phyloP scores from a whole-genome alignment of 2,888 invertebrate species.

The Erynnis tages region DNA sequence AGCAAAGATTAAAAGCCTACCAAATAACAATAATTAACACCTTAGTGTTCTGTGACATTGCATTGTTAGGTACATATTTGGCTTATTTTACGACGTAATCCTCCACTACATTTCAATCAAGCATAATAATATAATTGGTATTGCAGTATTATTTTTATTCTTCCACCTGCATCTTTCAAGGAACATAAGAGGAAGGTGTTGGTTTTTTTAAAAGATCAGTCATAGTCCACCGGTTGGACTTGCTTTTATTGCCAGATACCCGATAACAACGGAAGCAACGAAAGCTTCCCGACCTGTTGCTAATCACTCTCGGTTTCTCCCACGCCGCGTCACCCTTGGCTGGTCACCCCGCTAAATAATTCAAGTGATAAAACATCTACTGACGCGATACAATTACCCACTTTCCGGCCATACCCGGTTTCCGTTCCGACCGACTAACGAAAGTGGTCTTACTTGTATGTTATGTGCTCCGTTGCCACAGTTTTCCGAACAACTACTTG shows the following conservation, averaged over 20 bases:
- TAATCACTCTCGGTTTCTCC: slow-evolving; percentile 69
- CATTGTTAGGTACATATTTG: too few relatives aligned
- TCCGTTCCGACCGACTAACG: slow-evolving; percentile 40
- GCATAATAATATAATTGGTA: too few relatives aligned
- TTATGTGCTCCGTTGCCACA: slow-evolving; percentile 10
- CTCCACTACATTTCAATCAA: too few relatives aligned
- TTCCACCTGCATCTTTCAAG: too few relatives aligned
- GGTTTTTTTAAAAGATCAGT: too few relatives aligned
- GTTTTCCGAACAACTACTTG: not conserved
- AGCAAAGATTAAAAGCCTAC: too few relatives aligned
- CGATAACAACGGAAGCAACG: not conserved
- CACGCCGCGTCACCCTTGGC: slow-evolving; percentile 60
- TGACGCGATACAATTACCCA: slow-evolving; percentile 46
- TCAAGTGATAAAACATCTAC: slow-evolving; percentile 41
- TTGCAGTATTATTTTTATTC: too few relatives aligned
- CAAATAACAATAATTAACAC: too few relatives aligned
- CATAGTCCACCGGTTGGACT: not conserved
- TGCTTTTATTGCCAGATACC: not conserved
- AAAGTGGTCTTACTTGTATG: slow-evolving; percentile 45
- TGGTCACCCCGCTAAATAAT: slow-evolving; percentile 56
- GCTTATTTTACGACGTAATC: too few relatives aligned
- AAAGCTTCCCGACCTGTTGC: slow-evolving; percentile 14
- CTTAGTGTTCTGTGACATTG: too few relatives aligned
- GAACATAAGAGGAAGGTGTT: too few relatives aligned
- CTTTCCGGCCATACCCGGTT: slow-evolving; percentile 44